These are phyloP conservation scores for Echinometra lucunter DNA, from an alignment of 53 echinoderm and acorn worm genomes.

Conservation along the genomic window DNA sequence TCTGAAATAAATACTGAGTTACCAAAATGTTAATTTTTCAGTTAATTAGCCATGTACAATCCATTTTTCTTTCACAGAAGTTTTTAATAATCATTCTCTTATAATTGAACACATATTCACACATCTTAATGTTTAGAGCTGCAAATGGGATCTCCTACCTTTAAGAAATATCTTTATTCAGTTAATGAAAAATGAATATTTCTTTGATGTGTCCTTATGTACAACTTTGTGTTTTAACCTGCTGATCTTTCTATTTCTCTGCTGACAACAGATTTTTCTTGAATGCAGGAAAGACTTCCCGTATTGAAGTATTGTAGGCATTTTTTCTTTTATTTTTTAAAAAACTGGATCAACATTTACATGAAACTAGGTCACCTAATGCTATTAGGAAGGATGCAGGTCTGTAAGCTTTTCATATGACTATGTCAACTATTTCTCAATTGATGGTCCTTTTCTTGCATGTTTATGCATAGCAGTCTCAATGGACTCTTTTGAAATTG, in stretches of 20 bases:
- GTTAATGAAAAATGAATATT: too few relatives aligned
- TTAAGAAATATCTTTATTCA: too few relatives aligned
- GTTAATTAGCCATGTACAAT: too few relatives aligned
- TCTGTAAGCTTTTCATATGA: background rate
- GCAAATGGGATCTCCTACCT: too few relatives aligned
- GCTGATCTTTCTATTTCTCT: background rate
- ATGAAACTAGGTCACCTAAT: background rate
- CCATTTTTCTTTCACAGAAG: too few relatives aligned
- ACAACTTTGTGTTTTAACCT: background rate
- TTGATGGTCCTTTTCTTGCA: background rate
- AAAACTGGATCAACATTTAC: background rate
- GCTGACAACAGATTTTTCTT: background rate
- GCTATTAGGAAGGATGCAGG: background rate
- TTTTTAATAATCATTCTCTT: too few relatives aligned
- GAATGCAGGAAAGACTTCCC: background rate
- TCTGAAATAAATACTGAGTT: too few relatives aligned
- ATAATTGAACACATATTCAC: too few relatives aligned
- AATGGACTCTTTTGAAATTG: background rate
- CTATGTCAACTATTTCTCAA: background rate
- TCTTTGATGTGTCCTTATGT: too few relatives aligned
- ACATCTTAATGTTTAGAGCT: too few relatives aligned
- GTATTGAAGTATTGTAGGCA: background rate
- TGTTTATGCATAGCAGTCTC: background rate
- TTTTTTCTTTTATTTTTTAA: background rate
- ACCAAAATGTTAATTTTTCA: too few relatives aligned